Evolutionary conservation across 2,888 invertebrate genomes (phyloP).

Genomic region (Cyrtodaria siliqua): DNA sequence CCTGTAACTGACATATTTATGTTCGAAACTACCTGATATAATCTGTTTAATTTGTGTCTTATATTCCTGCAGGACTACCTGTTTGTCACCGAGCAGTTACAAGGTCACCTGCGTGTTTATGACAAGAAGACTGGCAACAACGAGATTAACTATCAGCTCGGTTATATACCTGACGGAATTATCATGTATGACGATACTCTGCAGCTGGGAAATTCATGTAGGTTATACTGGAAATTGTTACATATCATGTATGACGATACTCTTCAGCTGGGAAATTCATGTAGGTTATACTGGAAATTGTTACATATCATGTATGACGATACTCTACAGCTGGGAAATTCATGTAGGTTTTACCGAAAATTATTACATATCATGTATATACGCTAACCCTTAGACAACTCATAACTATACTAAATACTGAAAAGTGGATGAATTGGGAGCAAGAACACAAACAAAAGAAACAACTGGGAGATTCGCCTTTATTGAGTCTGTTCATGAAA

Average conservation of each 20-base stretch:
- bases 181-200: slow-evolving; percentile 80
- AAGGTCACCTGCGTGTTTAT: slow-evolving; percentile 78
- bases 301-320: slow-evolving; percentile 79
- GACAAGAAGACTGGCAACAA: slow-evolving; percentile 71
- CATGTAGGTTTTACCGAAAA: slow-evolving; percentile 60
- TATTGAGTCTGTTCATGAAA: too few relatives aligned
- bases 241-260: neutral
- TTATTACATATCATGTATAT: slow-evolving; percentile 76
- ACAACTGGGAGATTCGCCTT: too few relatives aligned
- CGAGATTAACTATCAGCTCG: slow-evolving; percentile 79
- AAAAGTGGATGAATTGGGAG: too few relatives aligned
- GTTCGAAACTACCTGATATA: too few relatives aligned
- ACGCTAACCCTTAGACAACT: too few relatives aligned
- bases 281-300: slow-evolving; percentile 56
- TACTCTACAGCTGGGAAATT: slow-evolving; percentile 68
- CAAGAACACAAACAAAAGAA: too few relatives aligned
- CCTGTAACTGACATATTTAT: too few relatives aligned
- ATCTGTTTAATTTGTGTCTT: slow-evolving; percentile 10
- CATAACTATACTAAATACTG: too few relatives aligned
- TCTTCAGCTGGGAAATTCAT: slow-evolving; percentile 70
- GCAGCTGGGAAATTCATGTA: slow-evolving; percentile 76
- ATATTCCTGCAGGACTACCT: slow-evolving; percentile 82
- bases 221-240: slow-evolving; percentile 20
- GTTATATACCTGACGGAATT: slow-evolving; percentile 79
- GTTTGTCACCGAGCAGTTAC: slow-evolving; percentile 81